Evolutionary conservation across 2,113 vertebrate species (phyloP).

Genomic region (Hirundichthys speculiger): DNA sequence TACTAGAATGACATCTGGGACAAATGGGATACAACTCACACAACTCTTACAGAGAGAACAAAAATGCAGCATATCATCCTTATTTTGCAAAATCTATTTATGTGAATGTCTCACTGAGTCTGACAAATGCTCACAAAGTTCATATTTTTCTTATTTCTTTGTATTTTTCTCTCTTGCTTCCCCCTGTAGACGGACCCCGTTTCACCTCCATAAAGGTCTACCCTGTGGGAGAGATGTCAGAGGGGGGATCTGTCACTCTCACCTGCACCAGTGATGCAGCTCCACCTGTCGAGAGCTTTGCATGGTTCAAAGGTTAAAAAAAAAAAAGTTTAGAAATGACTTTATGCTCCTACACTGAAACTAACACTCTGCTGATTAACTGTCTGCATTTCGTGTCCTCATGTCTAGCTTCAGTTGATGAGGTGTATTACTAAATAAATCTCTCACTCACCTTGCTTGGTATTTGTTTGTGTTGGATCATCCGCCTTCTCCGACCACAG

Average conservation of each 20-base stretch:
- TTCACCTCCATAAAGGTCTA: constrained; percentile 69
- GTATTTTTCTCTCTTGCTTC: no score
- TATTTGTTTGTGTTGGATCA: no score
- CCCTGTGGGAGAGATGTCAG: constrained; percentile 58
- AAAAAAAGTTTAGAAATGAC: neutral
- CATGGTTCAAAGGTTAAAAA: constrained; percentile 78
- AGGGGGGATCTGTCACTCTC: constrained; percentile 74
- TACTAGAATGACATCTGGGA: neutral
- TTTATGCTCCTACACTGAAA: neutral
- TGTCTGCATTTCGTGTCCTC: no score
- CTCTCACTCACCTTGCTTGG: no score
- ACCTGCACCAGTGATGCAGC: constrained; percentile 79
- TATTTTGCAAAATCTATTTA: neutral
- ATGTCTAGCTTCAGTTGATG: no score
- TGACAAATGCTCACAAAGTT: neutral
- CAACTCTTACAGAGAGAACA: neutral
- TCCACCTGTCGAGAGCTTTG: constrained; percentile 80
- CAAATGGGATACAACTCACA: neutral
- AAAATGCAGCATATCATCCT: no score
- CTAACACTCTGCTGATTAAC: neutral
- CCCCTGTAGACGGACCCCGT: constrained; percentile 70
- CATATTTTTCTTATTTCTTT: neutral
- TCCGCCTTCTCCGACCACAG: no score
- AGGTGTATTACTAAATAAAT: no score
- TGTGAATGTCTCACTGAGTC: neutral